Evolutionary conservation across 2,888 invertebrate species (phyloP), one percentile per base, ranked within the genome.

Genomic region (Oscheius myriophilus): DNA sequence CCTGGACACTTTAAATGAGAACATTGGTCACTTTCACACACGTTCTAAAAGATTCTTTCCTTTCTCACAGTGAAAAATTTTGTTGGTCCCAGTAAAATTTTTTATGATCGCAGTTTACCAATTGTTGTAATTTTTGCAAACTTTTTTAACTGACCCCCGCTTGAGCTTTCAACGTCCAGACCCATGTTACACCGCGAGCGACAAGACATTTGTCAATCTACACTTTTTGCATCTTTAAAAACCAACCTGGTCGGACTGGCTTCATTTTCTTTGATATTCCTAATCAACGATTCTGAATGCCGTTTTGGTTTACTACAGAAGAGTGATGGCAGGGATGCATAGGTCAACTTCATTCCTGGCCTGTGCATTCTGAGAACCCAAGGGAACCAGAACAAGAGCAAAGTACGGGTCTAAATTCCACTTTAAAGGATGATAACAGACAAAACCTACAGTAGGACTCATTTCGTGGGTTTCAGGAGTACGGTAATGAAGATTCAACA

Each of bases 381-480:
- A 0, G 87, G 86, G 45, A 86, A 67, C 84, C 85, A 87, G 75
- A 85, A 84, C 25, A 86, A 76, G 25, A 86, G 76, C 9, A 86
- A 62, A 21, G 80, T 71, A 7, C 84, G 75, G 6, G 84, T 82
- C 86, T 86, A 71, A 21, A 58, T 14, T 25, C 11, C 26, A 33
- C 3, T 9, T 9, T 25, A 6, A 53, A 53, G 2, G 14, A 7
- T 23, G 2, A 16, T 3, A 53, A 23, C 16, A 11, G n/a, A 12
- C 55, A 21, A 11, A 61, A 61, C 21, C 26, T 54, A 86, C 85
- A 70, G 76, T 79, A n/a, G 75, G 66, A 41, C 82, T 80, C 86
- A 86, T 87, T 57, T 85, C 84, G 63, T 87, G 85, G 2, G 86
- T 87, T 54, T 86, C 86, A 9, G 84, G 81, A 21, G 84, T 85